Evolutionary conservation across 2,113 vertebrate species (phyloP).

Genomic region (Mixornis gularis): DNA sequence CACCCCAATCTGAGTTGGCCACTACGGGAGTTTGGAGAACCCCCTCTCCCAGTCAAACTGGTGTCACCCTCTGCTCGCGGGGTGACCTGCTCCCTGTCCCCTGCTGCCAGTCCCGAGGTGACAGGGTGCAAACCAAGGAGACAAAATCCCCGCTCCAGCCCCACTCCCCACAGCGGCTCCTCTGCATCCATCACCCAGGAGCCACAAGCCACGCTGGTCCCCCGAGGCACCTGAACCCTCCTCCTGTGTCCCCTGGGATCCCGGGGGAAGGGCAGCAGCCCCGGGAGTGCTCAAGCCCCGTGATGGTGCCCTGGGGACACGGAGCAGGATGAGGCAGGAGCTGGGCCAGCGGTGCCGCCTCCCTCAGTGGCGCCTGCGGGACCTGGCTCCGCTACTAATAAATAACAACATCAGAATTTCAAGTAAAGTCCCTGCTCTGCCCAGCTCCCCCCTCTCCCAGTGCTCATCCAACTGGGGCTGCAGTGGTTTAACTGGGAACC

Average conservation of each 20-base stretch:
- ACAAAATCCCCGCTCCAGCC: background rate
- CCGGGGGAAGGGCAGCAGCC: background rate
- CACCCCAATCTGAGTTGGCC: background rate
- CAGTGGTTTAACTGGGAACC: constrained; percentile 19
- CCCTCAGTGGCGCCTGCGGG: background rate
- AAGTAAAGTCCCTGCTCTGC: constrained; percentile 42
- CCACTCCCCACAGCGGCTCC: background rate
- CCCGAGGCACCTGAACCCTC: background rate
- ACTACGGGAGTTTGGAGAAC: background rate
- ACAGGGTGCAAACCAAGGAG: background rate
- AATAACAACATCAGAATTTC: constrained; percentile 61
- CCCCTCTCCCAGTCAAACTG: background rate
- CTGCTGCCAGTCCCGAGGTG: background rate
- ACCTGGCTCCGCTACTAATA: constrained; percentile 36
- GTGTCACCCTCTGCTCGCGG: background rate
- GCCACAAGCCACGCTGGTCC: background rate
- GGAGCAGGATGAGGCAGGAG: background rate
- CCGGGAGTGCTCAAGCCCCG: rapidly evolving
- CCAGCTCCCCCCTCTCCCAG: background rate
- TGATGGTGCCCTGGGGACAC: rapidly evolving
- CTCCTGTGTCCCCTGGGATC: background rate
- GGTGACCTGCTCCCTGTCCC: background rate
- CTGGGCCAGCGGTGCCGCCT: background rate
- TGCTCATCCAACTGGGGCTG: background rate
- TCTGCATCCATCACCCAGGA: background rate